phyloP scores from a whole-genome alignment of 1,140 invertebrate genomes.

The Zeugodacus cucurbitae region DNA sequence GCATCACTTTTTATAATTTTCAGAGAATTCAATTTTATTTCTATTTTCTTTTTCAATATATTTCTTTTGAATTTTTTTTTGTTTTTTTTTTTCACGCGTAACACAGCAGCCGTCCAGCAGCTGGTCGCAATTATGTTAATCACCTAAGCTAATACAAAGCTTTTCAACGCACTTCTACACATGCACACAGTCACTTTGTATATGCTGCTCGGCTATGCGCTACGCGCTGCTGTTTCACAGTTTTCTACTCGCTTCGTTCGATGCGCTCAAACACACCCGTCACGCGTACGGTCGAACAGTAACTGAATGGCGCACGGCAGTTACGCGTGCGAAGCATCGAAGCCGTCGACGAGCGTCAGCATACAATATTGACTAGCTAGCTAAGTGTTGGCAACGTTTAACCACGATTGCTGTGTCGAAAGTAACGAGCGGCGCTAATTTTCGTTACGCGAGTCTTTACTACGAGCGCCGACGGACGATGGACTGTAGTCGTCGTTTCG shows the following conservation, averaged over 20 bases:
- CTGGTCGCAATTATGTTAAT: neutral
- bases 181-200: neutral
- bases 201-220: neutral
- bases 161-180: neutral
- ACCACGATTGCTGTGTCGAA: conserved; percentile 3
- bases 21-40: neutral
- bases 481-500: neutral
- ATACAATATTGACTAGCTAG: neutral
- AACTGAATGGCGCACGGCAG: neutral
- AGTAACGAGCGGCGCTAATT: conserved; percentile 6
- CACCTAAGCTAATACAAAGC: neutral
- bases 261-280: conserved; percentile 3
- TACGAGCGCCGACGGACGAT: neutral
- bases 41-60: neutral
- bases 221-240: neutral
- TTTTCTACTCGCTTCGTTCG: conserved; percentile 20
- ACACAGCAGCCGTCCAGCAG: neutral
- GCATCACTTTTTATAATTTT: neutral
- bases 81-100: neutral
- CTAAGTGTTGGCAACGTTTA: neutral
- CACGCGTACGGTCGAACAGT: conserved; percentile 30
- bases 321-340: neutral
- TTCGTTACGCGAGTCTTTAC: neutral
- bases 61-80: neutral
- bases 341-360: neutral